Conservation (phyloP, 1,140 invertebrate genomes). For the Triops cancriformis region DNA sequence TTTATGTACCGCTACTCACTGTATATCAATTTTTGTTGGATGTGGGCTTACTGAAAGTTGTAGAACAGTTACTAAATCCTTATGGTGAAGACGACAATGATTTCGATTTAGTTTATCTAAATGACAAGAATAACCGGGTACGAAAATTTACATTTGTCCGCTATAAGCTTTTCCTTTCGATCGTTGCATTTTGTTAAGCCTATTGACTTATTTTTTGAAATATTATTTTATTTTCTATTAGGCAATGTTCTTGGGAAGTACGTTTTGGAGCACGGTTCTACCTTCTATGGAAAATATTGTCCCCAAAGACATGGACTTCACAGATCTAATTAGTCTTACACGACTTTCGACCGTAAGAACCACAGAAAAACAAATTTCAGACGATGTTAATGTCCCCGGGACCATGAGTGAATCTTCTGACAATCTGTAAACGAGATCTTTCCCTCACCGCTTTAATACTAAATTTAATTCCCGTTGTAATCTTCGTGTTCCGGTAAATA, state of each 20-base stretch:
- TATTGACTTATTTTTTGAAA: too few relatives aligned
- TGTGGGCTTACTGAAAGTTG: conserved; percentile 63
- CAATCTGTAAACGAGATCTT: too few relatives aligned
- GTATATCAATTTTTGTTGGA: conserved; percentile 67
- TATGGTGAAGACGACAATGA: conserved; percentile 73
- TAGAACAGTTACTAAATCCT: conserved; percentile 59
- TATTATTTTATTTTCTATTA: background rate
- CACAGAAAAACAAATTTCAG: background rate
- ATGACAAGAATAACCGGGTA: conserved; percentile 58
- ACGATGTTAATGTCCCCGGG: background rate
- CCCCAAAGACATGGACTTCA: background rate
- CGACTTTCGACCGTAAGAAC: background rate
- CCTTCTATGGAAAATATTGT: background rate
- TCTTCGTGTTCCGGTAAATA: too few relatives aligned
- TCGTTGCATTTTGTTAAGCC: too few relatives aligned
- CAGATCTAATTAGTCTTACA: background rate
- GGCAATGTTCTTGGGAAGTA: background rate
- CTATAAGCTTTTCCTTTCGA: too few relatives aligned
- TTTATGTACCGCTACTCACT: conserved; percentile 63
- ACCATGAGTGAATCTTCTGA: background rate
- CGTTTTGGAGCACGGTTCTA: background rate
- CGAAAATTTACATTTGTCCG: background rate
- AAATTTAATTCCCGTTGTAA: too few relatives aligned
- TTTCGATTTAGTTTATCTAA: conserved; percentile 62
- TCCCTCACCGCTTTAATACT: too few relatives aligned